Evolutionary conservation across 2,797 vertebrate species (phyloP), one percentile per base, ranked within the genome.

Genomic region (Orientallactaga sibirica): DNA sequence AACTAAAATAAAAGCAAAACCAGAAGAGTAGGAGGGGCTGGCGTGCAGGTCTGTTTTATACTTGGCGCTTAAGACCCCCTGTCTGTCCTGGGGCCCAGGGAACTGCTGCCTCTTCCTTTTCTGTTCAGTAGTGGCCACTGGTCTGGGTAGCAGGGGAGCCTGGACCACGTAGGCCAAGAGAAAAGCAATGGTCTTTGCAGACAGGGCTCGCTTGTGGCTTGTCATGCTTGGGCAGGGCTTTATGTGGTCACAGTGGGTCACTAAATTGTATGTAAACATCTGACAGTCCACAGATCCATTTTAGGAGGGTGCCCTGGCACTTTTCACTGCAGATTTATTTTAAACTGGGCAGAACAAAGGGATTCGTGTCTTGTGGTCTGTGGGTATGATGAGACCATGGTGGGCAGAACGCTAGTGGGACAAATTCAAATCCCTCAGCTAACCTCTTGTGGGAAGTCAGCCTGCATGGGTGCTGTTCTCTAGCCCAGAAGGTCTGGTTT

Each of bases 281-380:
- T 88, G 85, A 52, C n/a, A 80, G 33, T 37, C n/a, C 73, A 66
- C 2, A 10, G 64, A 78, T 48, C 67, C 64, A 77, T 76, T 94
- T 89, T 61, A 68, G 92, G 55, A 88, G 41, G 27, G 67, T 25
- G 19, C 64, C 29, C 93, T 95, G 95, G 95, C 75, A 55, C n/a
- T 52, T 75, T 89, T 96, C 25, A 33, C 48, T 48, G 77, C 14
- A 19, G 76, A 29, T 22, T 96, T 95, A 83, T 94, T 95, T 95
- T 94, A 92, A 96, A 88, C 84, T 79, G 52, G 74, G 80, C 20
- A 12, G 95, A 93, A 92, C 80, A 95, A 66, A 87, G 83, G 55
- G 48, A 27, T 79, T 2, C 0, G 1, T 76, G 93, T 91, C 41
- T 67, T 84, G 64, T 93, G 95, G 82, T 86, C 90, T 92, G 61